Base-by-base conservation (phyloP, 2,797 vertebrate species). In the Bradypus variegatus region DNA sequence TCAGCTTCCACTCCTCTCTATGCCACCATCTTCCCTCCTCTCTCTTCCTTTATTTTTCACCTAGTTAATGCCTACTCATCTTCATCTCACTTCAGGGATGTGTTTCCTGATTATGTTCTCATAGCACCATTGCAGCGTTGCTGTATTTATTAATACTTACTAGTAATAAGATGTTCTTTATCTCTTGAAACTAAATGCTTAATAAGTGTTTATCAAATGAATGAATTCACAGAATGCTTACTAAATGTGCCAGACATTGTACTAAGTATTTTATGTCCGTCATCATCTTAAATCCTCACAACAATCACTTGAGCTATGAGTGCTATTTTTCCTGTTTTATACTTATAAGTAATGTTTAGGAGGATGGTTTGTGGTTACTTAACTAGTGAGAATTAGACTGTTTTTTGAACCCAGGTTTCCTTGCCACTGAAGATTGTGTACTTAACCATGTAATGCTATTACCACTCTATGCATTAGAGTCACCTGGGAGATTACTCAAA, bases 161-260 rank as follows among this genome's bases (percentile, higher is more conserved):
- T 48, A 62, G 87, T 81, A 79, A 67, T 69, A 67, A 86, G 53
- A 48, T 86, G 38, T 90, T 69, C n/a, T 3, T 95, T 60, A 27
- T 70, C n/a, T 93, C 31, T 50, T 80, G 15, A n/a, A 79, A 86
- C 45, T 27, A 70, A 88, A 23, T 91, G 36, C 50, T 94, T 89
- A 89, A 60, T 90, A 58, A 83, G 76, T 92, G 41, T 93, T 91
- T 89, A 19, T 82, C 91, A 65, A 87, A n/a, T 90, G 48, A 91
- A 41, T 83, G 21, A 83, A 89, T 93, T 90, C 65, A 58, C 41
- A 82, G 75, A 73, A 18, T 64, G 11, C 50, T 83, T 93, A 77
- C 23, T 82, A 82, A 91, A 55, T 85, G 27, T 80, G 29, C 31
- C 38, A 82, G 58, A 33, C 92, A 84, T 92, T 89, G 27, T 85